Percentiles rank a stretch among this genome's conserved stretches.
These are phyloP conservation scores for Flexamia atlantica DNA, from an alignment of 2,888 invertebrate genomes.

Conservation along the genomic window DNA sequence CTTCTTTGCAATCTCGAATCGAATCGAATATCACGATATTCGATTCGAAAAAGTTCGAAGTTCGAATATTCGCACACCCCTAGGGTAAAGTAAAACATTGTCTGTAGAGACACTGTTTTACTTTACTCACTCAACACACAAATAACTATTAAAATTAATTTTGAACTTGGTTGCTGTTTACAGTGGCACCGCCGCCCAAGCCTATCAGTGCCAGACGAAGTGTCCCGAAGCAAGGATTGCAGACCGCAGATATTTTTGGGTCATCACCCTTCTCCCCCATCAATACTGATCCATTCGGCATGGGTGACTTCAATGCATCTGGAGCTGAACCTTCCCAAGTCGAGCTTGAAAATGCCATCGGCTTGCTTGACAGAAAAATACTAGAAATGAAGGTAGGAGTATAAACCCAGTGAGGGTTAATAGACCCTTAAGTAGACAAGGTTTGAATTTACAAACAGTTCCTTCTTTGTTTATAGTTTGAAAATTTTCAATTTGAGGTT, in stretches of 20 bases:
- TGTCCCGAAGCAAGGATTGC: constrained; percentile 72
- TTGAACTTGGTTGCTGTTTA: constrained; percentile 70
- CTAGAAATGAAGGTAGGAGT: constrained; percentile 90
- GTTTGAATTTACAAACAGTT: too few relatives aligned
- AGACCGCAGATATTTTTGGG: constrained; percentile 87
- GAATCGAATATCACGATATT: too few relatives aligned
- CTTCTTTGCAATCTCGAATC: too few relatives aligned
- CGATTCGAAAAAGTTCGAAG: too few relatives aligned
- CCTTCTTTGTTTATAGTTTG: too few relatives aligned
- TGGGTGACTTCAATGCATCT: constrained; percentile 81
- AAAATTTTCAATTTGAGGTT: too few relatives aligned
- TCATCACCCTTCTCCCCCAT: constrained; percentile 82
- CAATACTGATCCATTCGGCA: constrained; percentile 87
- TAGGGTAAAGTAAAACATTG: too few relatives aligned
- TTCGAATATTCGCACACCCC: too few relatives aligned
- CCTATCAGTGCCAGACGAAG: constrained; percentile 77
- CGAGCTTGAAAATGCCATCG: constrained; percentile 86
- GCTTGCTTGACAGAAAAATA: constrained; percentile 88
- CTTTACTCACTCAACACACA: too few relatives aligned
- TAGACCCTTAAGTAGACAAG: not conserved
- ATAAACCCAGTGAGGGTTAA: too few relatives aligned
- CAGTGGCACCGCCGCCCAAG: constrained; percentile 95
- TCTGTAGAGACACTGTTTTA: too few relatives aligned
- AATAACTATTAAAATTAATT: too few relatives aligned
- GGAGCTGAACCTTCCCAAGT: constrained; percentile 66